Evolutionary conservation across 2,113 vertebrate genomes (phyloP), one percentile per base, ranked within the genome.

Genomic region (Choloepus hoffmanni): DNA sequence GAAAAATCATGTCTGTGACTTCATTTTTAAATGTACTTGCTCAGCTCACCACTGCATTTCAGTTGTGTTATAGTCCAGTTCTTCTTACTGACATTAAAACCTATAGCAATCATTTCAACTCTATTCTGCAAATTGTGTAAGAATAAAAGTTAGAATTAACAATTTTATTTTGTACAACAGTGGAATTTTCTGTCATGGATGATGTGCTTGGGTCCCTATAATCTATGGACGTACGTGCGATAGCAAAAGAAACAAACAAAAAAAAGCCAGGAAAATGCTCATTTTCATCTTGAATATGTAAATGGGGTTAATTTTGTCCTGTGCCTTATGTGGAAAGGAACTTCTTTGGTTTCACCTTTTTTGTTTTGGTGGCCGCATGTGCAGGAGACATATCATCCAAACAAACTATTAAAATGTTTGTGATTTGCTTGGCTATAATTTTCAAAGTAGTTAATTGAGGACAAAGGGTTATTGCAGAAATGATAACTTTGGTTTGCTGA

Each of bases 321-420:
- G 99, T 99, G 99, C 99, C 99, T 99, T 99, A 99, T 96, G 98
- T 99, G 99, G 99, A 99, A 99, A 99, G 98, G 98, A 99, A 98
- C 98, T 98, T 93, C 30, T 89, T 99, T 98, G 97, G 87, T 98
- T 98, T 95, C 93, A 84, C 53, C 72, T 67, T 92, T 97, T 93
- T 82, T 33, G 84, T 97, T 97, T 94, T 96, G 98, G 97, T 98
- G 98, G 98, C 98, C 98, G 98, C 98, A 97, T 97, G 98, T 98
- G 98, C 98, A 98, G 98, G 98, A 98, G 98, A 96, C 96, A 60
- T 96, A 79, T 97, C 97, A 97, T 97, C 97, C 97, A 81, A 70
- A 96, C 94, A 96, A 93, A 89, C 97, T 97, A 87, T 97, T 97
- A 23, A 62, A 86, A 91, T 96, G 97, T 97, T 94, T 96, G 96